These are phyloP conservation scores for Pygoscelis antarcticus DNA, from an alignment of 2,113 vertebrate species.

Conservation along the genomic window DNA sequence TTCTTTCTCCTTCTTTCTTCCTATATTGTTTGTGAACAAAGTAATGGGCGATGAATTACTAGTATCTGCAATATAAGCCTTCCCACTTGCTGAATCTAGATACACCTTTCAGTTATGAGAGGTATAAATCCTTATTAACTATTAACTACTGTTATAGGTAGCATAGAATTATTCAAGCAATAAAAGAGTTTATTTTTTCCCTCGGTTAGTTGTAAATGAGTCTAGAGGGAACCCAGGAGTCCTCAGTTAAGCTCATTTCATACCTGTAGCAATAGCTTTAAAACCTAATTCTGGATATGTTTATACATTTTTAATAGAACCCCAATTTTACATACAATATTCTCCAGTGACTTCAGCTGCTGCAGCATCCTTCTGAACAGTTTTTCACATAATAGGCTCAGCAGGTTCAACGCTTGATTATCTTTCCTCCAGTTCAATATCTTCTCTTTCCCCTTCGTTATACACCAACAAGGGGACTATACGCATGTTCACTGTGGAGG, in stretches of 20 bases:
- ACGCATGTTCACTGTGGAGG: constrained; percentile 7
- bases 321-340: constrained; percentile 54
- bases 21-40: neutral
- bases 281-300: constrained; percentile 58
- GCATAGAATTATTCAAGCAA: constrained; percentile 46
- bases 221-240: constrained; percentile 66
- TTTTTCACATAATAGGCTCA: constrained; percentile 72
- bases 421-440: constrained; percentile 66
- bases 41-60: neutral
- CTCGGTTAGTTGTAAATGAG: constrained; percentile 47
- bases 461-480: constrained; percentile 27
- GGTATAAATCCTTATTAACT: constrained; percentile 57
- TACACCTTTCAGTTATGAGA: constrained; percentile 24
- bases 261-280: constrained; percentile 29
- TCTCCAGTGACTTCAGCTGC: constrained; percentile 58
- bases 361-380: constrained; percentile 56
- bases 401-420: constrained; percentile 71
- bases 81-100: neutral
- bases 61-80: neutral
- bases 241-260: constrained; percentile 49
- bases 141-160: constrained; percentile 41
- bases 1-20: neutral
- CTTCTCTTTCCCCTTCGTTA: constrained; percentile 66
- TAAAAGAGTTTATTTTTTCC: constrained; percentile 57
- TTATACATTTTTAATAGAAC: constrained; percentile 70